Base-by-base conservation (phyloP, 2,113 vertebrate genomes). In the Cathartes aura region DNA sequence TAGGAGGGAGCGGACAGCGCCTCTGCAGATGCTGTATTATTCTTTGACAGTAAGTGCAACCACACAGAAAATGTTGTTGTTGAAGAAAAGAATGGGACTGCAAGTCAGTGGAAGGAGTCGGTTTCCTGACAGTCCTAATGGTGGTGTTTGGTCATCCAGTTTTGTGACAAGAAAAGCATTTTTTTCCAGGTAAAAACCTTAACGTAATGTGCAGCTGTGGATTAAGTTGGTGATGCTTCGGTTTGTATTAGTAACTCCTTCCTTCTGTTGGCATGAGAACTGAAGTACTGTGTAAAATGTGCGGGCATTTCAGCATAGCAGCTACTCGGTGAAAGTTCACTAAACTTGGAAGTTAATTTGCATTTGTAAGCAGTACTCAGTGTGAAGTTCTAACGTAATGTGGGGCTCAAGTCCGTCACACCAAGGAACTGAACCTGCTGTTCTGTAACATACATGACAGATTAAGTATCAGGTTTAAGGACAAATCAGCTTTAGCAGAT, bases 11-110 rank as follows among this genome's bases (percentile, higher is more conserved):
- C 4, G 98, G 99, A 55, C 99, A 98, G 93, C 99, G 99, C 88
- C 98, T 99, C 92, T 99, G 99, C 98, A 98, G 99, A 96, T 99
- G 99, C 97, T 99, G 99, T 55, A 98, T 99, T 85, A 99, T 99
- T 94, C 99, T 99, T 94, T 99, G 99, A 99, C 98, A 96, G 97
- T 70, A 95, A 97, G 96, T n/a, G 62, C 76, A 56, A 48, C 73
- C 72, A 60, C 58, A 3, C 60, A 34, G 68, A 50, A 38, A 56
- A 59, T 1, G 34, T 12, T 10, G 42, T 16, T 64, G 45, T 12
- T 50, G 84, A 87, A 80, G 84, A 71, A 30, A 48, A 82, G 78
- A 92, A 71, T 1, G 34, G 81, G 96, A 93, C 67, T 11, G 81
- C 53, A 9, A 52, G 64, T 58, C 95, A 58, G 68, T 1, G 2